Conservation (phyloP, 2,797 vertebrate species). For the Eremophila alpestris region DNA sequence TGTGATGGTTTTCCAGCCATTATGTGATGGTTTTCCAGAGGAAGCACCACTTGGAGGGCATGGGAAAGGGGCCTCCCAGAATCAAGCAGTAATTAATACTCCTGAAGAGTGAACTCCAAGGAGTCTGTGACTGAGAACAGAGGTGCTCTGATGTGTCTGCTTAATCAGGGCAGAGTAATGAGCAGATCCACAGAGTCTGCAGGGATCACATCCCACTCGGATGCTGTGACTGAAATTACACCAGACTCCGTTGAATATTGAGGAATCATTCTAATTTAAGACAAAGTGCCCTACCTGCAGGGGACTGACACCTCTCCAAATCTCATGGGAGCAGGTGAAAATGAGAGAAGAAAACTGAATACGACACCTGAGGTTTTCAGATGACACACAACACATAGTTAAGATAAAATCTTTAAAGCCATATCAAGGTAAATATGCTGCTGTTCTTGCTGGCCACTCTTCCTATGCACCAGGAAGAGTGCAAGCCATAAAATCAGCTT, state of each 20-base stretch:
- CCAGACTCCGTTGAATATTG: background rate
- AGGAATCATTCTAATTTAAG: background rate
- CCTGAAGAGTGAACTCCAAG: background rate
- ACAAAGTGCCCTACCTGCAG: background rate
- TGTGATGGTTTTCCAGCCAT: background rate
- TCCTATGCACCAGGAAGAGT: background rate
- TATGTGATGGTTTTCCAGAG: background rate
- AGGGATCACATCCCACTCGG: background rate
- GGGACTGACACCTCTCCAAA: background rate
- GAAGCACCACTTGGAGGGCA: fast-evolving
- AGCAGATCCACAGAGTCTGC: background rate
- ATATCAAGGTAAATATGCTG: background rate
- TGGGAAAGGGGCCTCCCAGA: background rate
- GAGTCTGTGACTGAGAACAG: background rate
- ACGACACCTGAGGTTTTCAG: background rate
- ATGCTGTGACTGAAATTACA: background rate
- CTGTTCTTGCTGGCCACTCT: background rate
- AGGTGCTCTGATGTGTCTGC: background rate
- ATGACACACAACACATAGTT: background rate
- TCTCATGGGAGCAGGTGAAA: background rate
- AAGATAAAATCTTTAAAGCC: background rate
- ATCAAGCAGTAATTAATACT: background rate
- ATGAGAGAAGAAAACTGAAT: background rate
- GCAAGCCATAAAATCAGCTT: background rate
- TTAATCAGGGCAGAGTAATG: background rate